Conservation (phyloP, 2,797 vertebrate species). For the Uromys caudimaculatus region DNA sequence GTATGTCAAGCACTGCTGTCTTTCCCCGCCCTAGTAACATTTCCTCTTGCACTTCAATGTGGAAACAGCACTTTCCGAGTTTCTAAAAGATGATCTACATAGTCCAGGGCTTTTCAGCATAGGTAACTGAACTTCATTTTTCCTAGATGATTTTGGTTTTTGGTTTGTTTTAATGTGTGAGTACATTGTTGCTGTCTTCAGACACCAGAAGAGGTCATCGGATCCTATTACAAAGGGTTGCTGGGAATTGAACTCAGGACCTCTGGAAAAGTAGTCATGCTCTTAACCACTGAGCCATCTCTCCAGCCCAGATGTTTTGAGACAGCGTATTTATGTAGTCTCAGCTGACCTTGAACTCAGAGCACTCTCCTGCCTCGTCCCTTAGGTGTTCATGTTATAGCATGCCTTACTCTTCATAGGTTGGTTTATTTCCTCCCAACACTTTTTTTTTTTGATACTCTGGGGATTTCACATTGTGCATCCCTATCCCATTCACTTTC, state of each 20-base stretch:
- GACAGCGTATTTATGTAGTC: neutral
- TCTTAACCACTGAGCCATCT: neutral
- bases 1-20: neutral
- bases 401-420: neutral
- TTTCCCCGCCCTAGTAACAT: neutral
- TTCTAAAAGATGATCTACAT: conserved; percentile 21
- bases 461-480: neutral
- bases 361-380: neutral
- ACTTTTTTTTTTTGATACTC: neutral
- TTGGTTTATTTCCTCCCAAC: neutral
- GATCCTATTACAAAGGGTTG: neutral
- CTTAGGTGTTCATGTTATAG: neutral
- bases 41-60: conserved; percentile 49
- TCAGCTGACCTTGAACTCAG: neutral
- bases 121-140: conserved; percentile 31
- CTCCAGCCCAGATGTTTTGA: neutral
- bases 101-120: neutral
- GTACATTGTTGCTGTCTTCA: neutral
- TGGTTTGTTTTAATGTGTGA: neutral
- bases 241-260: neutral
- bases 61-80: neutral
- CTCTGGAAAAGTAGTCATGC: neutral
- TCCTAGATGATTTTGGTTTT: neutral
- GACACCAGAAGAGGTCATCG: neutral
- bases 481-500: neutral